A percentile compares a stretch with the other conserved stretches of the same genome.
phyloP scores from a whole-genome alignment of 2,797 vertebrate species.

The Chloroceryle inda region DNA sequence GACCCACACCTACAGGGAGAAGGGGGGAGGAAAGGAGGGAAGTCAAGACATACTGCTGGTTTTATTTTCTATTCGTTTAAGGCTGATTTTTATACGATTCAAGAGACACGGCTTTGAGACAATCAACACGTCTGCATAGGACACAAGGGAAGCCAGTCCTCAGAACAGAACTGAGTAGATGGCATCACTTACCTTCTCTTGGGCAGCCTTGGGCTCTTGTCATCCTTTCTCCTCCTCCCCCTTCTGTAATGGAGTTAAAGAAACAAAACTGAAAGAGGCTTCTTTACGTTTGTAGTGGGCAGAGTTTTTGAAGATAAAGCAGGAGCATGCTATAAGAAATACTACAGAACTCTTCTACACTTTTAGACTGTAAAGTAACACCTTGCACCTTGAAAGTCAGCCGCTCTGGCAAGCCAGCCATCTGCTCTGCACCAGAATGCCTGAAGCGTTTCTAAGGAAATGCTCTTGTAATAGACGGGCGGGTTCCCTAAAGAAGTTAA shows the following conservation, averaged over 20 bases:
- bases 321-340: background rate
- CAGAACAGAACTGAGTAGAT: background rate
- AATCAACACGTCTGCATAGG: background rate
- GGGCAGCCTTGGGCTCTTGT: constrained; percentile 95
- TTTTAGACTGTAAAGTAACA: background rate
- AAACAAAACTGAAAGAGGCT: background rate
- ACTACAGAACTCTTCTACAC: background rate
- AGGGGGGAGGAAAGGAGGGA: background rate
- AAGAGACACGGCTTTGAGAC: background rate
- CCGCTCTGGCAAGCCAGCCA: background rate
- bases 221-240: constrained; percentile 95
- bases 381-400: background rate
- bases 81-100: background rate
- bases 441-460: background rate
- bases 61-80: background rate
- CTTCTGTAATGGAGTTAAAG: constrained; percentile 83
- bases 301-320: background rate
- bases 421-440: background rate
- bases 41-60: background rate
- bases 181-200: constrained; percentile 89
- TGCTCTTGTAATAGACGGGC: background rate
- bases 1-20: background rate
- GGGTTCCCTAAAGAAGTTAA: background rate
- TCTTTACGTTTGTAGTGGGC: background rate
- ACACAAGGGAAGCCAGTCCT: background rate